A percentile compares a stretch with the other conserved stretches of the same genome.
These are phyloP conservation scores for Capitulum mitella DNA, from an alignment of 2,888 invertebrate species.

Conservation along the genomic window DNA sequence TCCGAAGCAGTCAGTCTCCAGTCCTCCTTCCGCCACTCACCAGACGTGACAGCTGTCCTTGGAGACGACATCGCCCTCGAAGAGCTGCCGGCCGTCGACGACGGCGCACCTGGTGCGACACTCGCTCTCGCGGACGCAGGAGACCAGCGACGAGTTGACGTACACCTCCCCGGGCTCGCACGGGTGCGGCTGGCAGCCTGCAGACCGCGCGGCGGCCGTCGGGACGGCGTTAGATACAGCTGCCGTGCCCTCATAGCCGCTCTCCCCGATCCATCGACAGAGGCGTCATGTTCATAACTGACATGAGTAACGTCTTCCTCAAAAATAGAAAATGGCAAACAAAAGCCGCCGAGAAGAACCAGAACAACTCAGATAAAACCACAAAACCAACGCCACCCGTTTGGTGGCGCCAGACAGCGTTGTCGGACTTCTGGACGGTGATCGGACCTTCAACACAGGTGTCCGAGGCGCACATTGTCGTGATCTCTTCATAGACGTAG, in stretches of 20 bases:
- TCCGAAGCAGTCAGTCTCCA: neutral
- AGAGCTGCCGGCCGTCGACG: constrained; percentile 56
- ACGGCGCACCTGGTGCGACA: constrained; percentile 64
- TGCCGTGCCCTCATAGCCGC: no score
- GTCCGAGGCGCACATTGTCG: constrained; percentile 61
- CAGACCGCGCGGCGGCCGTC: no score
- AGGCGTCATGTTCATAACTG: no score
- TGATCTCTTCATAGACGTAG: constrained; percentile 53
- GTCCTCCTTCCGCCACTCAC: constrained; percentile 39
- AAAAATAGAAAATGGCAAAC: no score
- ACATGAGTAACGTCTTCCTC: no score
- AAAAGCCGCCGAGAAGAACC: no score
- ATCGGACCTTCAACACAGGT: constrained; percentile 64
- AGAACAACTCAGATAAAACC: no score
- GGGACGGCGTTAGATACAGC: no score
- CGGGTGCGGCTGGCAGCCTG: constrained; percentile 64
- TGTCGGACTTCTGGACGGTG: no score
- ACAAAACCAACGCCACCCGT: no score
- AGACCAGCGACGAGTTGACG: constrained; percentile 57
- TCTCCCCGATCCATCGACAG: no score
- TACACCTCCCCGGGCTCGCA: constrained; percentile 69
- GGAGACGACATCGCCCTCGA: constrained; percentile 68
- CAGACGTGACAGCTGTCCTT: constrained; percentile 75
- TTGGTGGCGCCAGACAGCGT: no score
- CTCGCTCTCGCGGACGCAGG: constrained; percentile 64